Evolutionary conservation across 2,888 invertebrate species (phyloP).

Genomic region (Branchipolynoe longqiensis): DNA sequence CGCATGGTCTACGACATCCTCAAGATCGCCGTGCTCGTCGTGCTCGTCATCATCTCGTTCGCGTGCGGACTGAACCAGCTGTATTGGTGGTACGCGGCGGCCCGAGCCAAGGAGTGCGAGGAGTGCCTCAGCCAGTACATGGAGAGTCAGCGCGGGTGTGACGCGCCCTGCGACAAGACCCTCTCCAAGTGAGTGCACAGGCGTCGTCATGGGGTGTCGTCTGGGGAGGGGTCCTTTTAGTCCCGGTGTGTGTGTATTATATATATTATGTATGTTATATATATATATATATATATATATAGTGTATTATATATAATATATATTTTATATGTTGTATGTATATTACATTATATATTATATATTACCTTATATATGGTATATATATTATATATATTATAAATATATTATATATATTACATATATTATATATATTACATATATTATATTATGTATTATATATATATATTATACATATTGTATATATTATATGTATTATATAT

Average conservation of each 20-base stretch:
- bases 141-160: slow-evolving; percentile 48
- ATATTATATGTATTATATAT: too few species aligned
- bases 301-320: too few species aligned
- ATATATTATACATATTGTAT: too few species aligned
- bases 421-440: too few species aligned
- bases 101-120: slow-evolving; percentile 63
- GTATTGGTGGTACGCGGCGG: slow-evolving; percentile 89
- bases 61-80: slow-evolving; percentile 94
- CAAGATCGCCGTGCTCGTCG: slow-evolving; percentile 95
- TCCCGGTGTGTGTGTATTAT: not conserved
- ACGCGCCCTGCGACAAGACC: slow-evolving; percentile 71
- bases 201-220: not conserved
- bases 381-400: too few species aligned
- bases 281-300: too few species aligned
- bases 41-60: slow-evolving; percentile 90
- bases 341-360: too few species aligned
- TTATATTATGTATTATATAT: too few species aligned
- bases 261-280: too few species aligned
- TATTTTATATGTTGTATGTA: too few species aligned
- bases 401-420: too few species aligned
- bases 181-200: slow-evolving; percentile 80
- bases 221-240: not conserved
- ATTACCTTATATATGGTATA: too few species aligned
- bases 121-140: slow-evolving; percentile 41
- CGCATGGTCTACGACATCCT: slow-evolving; percentile 90